These are phyloP conservation scores for Sesamia nonagrioides DNA, from an alignment of 1,140 invertebrate genomes.

Conservation along the genomic window DNA sequence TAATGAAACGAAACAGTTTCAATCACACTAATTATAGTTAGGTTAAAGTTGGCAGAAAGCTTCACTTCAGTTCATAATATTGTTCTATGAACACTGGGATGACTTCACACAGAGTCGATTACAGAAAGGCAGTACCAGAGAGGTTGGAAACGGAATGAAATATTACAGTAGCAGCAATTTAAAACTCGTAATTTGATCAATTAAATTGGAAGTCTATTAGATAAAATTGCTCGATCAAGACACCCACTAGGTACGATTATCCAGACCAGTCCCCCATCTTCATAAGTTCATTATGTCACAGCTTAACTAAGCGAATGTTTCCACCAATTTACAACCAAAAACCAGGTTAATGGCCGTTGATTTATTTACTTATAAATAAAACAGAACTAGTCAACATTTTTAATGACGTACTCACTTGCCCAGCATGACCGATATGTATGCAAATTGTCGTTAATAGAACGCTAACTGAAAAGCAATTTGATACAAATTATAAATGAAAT, in stretches of 20 bases:
- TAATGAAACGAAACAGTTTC: too few relatives aligned
- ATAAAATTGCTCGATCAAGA: slow-evolving; percentile 24
- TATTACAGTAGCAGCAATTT: background rate
- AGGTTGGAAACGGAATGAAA: background rate
- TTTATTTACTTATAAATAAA: slow-evolving; percentile 40
- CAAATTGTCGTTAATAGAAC: slow-evolving; percentile 22
- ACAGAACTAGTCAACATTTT: slow-evolving; percentile 23
- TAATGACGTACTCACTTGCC: slow-evolving; percentile 32
- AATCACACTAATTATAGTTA: too few relatives aligned
- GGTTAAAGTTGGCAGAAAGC: too few relatives aligned
- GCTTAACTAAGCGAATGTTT: slow-evolving; percentile 13
- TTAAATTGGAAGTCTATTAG: background rate
- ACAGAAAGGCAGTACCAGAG: background rate
- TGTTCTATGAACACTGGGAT: too few relatives aligned
- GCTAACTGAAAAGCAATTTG: slow-evolving; percentile 32
- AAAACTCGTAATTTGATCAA: background rate
- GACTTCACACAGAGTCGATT: too few relatives aligned
- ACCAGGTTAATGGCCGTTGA: slow-evolving; percentile 20
- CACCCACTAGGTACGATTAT: background rate
- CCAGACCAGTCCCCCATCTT: background rate
- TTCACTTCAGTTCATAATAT: too few relatives aligned
- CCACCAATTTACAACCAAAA: slow-evolving; percentile 17
- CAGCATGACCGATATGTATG: slow-evolving; percentile 28
- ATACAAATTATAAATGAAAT: slow-evolving; percentile 44
- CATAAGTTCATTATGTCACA: slow-evolving; percentile 29